phyloP scores from a whole-genome alignment of 2,888 invertebrate species.

The Phengaris arion region DNA sequence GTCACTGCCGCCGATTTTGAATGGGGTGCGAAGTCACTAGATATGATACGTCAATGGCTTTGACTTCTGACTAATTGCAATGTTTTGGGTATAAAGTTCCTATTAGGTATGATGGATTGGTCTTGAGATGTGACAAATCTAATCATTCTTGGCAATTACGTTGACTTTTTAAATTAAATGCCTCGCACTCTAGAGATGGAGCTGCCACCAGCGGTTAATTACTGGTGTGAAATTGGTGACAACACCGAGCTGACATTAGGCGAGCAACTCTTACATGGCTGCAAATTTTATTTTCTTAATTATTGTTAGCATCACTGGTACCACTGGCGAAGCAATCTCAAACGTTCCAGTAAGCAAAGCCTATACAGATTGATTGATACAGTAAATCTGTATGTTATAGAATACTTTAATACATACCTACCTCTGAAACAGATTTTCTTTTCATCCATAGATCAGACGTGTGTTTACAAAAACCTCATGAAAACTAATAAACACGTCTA shows the following conservation, averaged over 20 bases:
- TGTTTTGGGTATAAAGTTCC: neutral
- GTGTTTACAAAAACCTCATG: neutral
- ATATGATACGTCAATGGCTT: neutral
- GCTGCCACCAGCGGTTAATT: neutral
- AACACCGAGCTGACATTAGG: neutral
- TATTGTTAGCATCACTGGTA: no score
- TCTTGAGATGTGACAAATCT: constrained; percentile 5
- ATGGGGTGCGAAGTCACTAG: neutral
- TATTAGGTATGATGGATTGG: constrained; percentile 1
- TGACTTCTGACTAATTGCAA: neutral
- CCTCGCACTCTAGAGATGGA: neutral
- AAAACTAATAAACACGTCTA: constrained; percentile 15
- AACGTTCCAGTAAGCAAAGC: no score
- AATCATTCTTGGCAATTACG: neutral
- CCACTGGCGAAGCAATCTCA: no score
- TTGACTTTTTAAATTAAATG: neutral
- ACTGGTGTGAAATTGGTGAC: neutral
- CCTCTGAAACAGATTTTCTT: neutral
- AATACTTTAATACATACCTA: no score
- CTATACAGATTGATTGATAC: no score
- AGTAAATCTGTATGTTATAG: no score
- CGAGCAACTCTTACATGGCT: no score
- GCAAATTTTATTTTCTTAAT: no score
- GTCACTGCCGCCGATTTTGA: no score
- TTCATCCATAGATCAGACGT: constrained; percentile 1